Base-by-base conservation (phyloP, 1,140 invertebrate genomes). In the Hycleus cichorii region DNA sequence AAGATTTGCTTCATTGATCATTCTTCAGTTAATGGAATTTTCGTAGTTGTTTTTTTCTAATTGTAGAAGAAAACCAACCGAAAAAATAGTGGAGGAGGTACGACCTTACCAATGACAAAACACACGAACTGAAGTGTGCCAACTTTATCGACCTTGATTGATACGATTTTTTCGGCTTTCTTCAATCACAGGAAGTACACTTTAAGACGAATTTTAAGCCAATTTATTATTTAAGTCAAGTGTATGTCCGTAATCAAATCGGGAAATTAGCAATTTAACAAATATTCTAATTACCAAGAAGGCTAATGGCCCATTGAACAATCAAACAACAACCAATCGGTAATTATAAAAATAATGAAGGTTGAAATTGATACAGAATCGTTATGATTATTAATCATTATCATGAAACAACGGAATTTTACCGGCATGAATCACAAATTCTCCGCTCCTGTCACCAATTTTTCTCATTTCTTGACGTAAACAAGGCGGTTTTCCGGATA, bases 1-100 rank as follows among this genome's bases (percentile, higher is more conserved):
- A 53, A 53, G 51, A 49, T 59, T 54, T 59, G 58, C 42, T 54
- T 52, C 43, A 52, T 47, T 52, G 48, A 49, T 59, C 54, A 27
- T 45, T 53, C 38, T 46, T n/a, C 25, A 12, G 48, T 47, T 54
- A 49, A 39, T 52, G 49, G 32, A 58, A 58, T 50, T 42, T 50
- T 47, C 25, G 11, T 12, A 9, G 57, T 4, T 18, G 18, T 18
- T 18, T 18, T 12, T 18, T 18, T 18, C 18, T 18, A 18, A 18
- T 18, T 18, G 18, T 18, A 18, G 18, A 1, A 18, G 18, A 18
- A 18, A 18, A 18, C 18, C 32, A 32, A 32, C 32, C 4, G 7
- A 32, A 32, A 32, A 32, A 32, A 2, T 18, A 18, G 18, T 18
- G 18, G 18, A 18, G 11, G 47, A 24, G 39, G 47, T 40, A n/a